Percentiles rank a stretch among this genome's conserved stretches.
Conservation (phyloP, 2,113 vertebrate species). For the Tylochromis polylepis region DNA sequence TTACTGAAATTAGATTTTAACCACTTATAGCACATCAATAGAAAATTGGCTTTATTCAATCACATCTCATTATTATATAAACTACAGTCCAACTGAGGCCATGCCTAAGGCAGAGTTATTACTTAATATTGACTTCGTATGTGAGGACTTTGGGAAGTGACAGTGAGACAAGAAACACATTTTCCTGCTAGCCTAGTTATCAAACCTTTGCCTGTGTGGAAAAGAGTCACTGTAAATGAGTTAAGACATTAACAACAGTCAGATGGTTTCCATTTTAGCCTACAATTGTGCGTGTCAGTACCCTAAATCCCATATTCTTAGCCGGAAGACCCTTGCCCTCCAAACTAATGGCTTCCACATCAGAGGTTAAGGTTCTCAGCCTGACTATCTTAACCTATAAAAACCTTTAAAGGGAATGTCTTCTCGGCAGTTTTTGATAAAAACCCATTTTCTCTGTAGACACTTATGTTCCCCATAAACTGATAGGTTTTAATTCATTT, state of each 20-base stretch:
- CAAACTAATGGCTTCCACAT: conserved; percentile 66
- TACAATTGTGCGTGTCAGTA: conserved; percentile 42
- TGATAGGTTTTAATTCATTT: conserved; percentile 66
- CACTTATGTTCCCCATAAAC: not conserved
- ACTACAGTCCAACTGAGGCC: conserved; percentile 44
- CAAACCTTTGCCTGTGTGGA: conserved; percentile 18
- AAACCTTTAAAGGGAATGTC: conserved; percentile 44
- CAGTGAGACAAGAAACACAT: conserved; percentile 30
- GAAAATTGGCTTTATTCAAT: conserved; percentile 64
- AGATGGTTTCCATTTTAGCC: conserved; percentile 65
- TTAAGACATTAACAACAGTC: conserved; percentile 65
- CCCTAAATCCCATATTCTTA: conserved; percentile 55
- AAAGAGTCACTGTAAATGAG: conserved; percentile 35
- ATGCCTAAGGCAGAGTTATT: conserved; percentile 6
- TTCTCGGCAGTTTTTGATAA: conserved; percentile 48
- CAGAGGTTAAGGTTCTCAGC: conserved; percentile 54
- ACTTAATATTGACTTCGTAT: conserved; percentile 1
- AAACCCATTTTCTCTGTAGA: conserved; percentile 39
- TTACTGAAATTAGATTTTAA: conserved; percentile 57
- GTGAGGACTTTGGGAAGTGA: conserved; percentile 13
- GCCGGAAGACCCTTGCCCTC: conserved; percentile 44
- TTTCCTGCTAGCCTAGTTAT: conserved; percentile 33
- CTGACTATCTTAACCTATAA: conserved; percentile 61
- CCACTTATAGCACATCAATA: conserved; percentile 56
- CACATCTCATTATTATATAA: conserved; percentile 49